phyloP scores from a whole-genome alignment of 2,888 invertebrate species.

The Lepidocyrtoides sp. region DNA sequence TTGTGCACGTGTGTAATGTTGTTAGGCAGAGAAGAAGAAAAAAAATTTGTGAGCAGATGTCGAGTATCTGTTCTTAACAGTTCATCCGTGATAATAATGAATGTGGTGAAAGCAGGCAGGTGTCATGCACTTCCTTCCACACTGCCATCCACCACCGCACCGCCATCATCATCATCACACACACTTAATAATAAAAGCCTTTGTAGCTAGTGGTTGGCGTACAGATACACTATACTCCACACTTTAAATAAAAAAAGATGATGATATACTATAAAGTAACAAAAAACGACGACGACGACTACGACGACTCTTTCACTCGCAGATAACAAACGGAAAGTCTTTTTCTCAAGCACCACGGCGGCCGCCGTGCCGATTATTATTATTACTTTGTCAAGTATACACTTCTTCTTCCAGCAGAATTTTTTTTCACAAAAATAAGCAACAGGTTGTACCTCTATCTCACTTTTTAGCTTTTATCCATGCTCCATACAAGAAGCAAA shows the following conservation, averaged over 20 bases:
- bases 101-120: conserved; percentile 61
- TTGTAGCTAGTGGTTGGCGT: not conserved
- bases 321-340: too few relatives aligned
- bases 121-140: conserved; percentile 58
- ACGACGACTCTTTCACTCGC: too few relatives aligned
- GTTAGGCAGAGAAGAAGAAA: not conserved
- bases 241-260: too few relatives aligned
- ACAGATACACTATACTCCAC: too few relatives aligned
- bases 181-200: not conserved
- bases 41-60: conserved; percentile 50
- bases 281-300: too few relatives aligned
- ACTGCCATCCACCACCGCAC: not conserved
- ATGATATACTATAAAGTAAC: too few relatives aligned
- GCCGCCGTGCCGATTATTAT: too few relatives aligned
- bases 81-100: conserved; percentile 48
- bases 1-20: not conserved
- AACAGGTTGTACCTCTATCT: not conserved
- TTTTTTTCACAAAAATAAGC: not conserved
- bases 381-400: not conserved
- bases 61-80: not conserved
- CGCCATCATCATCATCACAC: not conserved
- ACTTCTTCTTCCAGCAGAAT: not conserved
- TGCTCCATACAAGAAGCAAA: too few relatives aligned
- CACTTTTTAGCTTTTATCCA: not conserved
- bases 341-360: too few relatives aligned